Conservation (phyloP, 2,888 invertebrate species). For the Brassicogethes aeneus region DNA sequence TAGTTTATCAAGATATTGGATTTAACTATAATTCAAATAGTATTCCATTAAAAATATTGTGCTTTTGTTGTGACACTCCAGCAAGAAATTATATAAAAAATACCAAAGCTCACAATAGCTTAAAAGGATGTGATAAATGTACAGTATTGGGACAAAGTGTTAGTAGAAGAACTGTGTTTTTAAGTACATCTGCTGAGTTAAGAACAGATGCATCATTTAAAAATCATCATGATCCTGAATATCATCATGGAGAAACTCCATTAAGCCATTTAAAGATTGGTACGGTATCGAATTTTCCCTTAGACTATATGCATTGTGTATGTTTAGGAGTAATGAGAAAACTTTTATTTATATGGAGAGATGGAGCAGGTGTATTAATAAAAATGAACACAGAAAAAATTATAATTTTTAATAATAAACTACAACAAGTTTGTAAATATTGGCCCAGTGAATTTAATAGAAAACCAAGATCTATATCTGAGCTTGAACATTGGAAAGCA, state of each 20-base stretch:
- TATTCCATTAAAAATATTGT: not conserved
- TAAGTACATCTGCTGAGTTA: conserved; percentile 14
- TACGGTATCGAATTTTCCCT: conserved; percentile 13
- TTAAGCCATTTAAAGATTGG: conserved; percentile 13
- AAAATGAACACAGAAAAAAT: too few relatives aligned
- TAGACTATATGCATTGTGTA: conserved; percentile 20
- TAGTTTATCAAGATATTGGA: not conserved
- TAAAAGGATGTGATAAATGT: conserved; percentile 17
- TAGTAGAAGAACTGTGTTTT: conserved; percentile 16
- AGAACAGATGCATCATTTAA: conserved; percentile 15
- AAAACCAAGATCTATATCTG: too few relatives aligned
- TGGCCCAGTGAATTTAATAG: too few relatives aligned
- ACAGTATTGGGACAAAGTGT: conserved; percentile 10
- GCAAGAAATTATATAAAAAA: conserved; percentile 16
- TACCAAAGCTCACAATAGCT: conserved; percentile 17
- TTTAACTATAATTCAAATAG: not conserved
- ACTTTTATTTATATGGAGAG: conserved; percentile 17
- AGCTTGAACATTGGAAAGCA: too few relatives aligned
- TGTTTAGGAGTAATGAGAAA: conserved; percentile 19
- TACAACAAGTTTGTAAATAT: too few relatives aligned
- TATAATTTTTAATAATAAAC: too few relatives aligned
- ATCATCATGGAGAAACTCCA: conserved; percentile 16
- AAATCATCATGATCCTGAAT: conserved; percentile 8
- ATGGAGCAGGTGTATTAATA: too few relatives aligned
- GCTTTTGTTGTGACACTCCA: conserved; percentile 17